Evolutionary conservation across 2,888 invertebrate species (phyloP).

Genomic region (Theodoxus fluviatilis): DNA sequence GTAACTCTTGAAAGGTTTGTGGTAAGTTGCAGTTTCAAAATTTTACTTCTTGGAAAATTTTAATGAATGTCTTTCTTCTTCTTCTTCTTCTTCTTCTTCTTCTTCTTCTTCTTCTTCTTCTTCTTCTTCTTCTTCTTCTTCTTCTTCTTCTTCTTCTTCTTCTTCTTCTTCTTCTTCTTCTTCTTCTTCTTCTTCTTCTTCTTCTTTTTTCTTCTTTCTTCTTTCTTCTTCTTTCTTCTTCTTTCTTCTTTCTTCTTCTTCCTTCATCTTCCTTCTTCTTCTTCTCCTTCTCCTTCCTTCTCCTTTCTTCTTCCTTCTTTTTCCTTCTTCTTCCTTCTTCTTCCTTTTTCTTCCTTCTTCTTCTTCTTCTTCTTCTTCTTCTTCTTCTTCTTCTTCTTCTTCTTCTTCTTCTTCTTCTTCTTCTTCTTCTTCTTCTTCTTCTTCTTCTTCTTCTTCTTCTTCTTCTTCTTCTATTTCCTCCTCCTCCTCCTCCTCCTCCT

Average conservation of each 20-base stretch:
- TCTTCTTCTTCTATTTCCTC: background rate
- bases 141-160: background rate
- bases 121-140: background rate
- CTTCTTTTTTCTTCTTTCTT: background rate
- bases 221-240: background rate
- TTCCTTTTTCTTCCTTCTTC: background rate
- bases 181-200: background rate
- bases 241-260: background rate
- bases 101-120: background rate
- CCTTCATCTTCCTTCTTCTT: background rate
- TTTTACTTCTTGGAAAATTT: too few relatives aligned
- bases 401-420: background rate
- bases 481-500: constrained; percentile 7
- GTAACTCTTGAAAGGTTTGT: too few relatives aligned
- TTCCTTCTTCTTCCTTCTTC: background rate
- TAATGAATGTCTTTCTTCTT: background rate
- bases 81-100: background rate
- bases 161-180: background rate
- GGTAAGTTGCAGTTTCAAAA: too few relatives aligned
- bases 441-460: background rate
- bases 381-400: background rate
- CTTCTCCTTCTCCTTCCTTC: background rate
- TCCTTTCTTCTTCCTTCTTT: background rate
- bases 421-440: background rate
- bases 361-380: background rate